These are phyloP conservation scores for Malacosoma neustria DNA, from an alignment of 2,888 invertebrate species.

Conservation along the genomic window DNA sequence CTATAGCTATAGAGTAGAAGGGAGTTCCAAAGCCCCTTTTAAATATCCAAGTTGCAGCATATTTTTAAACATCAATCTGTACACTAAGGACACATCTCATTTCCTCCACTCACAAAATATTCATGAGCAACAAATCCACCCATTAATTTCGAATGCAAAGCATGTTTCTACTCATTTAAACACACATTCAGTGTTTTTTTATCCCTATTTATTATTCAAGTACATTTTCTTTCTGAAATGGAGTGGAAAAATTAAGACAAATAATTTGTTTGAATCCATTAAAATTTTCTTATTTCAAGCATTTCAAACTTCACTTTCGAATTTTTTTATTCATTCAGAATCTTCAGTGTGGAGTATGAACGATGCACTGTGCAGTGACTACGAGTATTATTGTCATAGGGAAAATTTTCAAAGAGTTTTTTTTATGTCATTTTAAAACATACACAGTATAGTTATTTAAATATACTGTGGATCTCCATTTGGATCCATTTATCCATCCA, in stretches of 20 bases:
- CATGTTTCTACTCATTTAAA: slow-evolving; percentile 1
- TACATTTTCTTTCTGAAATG: background rate
- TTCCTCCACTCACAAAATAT: slow-evolving; percentile 5
- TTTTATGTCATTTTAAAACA: no score
- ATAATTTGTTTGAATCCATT: background rate
- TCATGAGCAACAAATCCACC: slow-evolving; percentile 1
- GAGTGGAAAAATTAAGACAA: background rate
- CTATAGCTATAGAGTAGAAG: background rate
- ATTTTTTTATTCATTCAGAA: no score
- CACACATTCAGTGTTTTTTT: background rate
- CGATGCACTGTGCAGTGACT: no score
- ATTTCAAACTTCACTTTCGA: no score
- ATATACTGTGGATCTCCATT: no score
- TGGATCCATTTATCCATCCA: no score
- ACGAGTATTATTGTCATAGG: no score
- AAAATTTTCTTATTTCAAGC: no score
- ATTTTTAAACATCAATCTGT: slow-evolving; percentile 3
- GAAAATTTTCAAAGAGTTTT: no score
- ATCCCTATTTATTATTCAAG: background rate
- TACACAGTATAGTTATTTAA: no score
- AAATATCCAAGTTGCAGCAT: background rate
- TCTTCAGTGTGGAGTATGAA: no score
- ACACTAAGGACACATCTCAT: slow-evolving; percentile 2
- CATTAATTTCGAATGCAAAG: slow-evolving; percentile 4
- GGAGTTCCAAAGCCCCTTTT: background rate